Conservation (phyloP, 2,113 vertebrate species). For the Peromyscus leucopus region DNA sequence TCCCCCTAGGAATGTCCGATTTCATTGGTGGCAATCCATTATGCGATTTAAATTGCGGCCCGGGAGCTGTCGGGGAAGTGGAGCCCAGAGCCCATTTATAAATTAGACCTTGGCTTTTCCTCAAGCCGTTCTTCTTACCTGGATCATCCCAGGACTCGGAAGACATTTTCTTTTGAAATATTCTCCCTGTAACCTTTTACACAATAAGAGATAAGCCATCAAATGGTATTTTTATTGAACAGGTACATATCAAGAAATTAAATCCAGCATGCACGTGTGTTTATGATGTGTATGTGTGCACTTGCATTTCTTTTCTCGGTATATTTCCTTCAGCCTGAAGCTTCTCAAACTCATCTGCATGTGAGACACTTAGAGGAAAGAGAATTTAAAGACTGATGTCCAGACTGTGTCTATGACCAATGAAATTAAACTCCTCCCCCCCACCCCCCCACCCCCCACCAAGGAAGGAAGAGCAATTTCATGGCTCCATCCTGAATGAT, state of each 20-base stretch:
- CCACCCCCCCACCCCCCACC: neutral
- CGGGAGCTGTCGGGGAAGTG: neutral
- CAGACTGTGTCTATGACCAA: neutral
- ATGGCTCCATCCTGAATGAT: neutral
- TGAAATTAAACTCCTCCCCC: neutral
- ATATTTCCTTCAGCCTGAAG: neutral
- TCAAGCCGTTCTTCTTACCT: neutral
- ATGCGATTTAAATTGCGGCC: conserved; percentile 22
- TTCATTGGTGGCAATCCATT: neutral
- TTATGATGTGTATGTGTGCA: neutral
- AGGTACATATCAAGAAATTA: neutral
- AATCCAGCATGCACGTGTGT: neutral
- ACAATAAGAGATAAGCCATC: conserved; percentile 1
- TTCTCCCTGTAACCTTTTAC: conserved; percentile 58
- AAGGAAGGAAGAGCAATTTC: neutral
- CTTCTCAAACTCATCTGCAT: neutral
- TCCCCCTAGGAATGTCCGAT: neutral
- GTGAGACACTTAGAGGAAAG: neutral
- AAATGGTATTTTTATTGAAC: neutral
- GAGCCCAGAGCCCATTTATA: conserved; percentile 23
- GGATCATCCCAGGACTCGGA: neutral
- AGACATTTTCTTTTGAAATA: conserved; percentile 41
- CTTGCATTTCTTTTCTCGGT: neutral
- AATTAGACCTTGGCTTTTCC: conserved; percentile 40
- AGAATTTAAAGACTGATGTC: neutral